phyloP scores from a whole-genome alignment of 2,888 invertebrate genomes.

The Orthosia cruda region DNA sequence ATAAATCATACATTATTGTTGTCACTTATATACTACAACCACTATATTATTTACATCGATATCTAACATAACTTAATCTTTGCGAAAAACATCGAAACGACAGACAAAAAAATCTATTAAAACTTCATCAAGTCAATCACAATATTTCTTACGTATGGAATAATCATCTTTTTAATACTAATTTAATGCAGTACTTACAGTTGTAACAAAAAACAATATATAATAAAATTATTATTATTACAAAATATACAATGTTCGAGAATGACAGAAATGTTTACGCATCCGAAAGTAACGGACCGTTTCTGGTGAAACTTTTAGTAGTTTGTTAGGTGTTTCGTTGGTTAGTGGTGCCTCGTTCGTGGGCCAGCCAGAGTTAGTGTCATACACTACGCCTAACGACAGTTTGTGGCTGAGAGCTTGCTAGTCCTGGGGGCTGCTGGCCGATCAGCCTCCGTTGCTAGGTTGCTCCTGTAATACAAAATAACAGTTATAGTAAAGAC shows the following conservation, averaged over 20 bases:
- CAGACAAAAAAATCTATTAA: slow-evolving; percentile 59
- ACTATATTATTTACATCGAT: slow-evolving; percentile 70
- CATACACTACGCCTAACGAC: slow-evolving; percentile 47
- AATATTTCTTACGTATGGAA: slow-evolving; percentile 81
- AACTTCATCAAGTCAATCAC: slow-evolving; percentile 71
- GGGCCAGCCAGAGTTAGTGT: slow-evolving; percentile 63
- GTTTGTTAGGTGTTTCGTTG: slow-evolving; percentile 50
- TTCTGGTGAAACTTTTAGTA: slow-evolving; percentile 64
- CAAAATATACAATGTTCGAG: slow-evolving; percentile 84
- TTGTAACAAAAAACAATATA: slow-evolving; percentile 63
- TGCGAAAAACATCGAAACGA: slow-evolving; percentile 63
- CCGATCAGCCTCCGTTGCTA: slow-evolving; percentile 87
- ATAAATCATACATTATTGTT: slow-evolving; percentile 73
- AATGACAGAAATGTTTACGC: slow-evolving; percentile 66
- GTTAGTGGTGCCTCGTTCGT: slow-evolving; percentile 56
- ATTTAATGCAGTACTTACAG: slow-evolving; percentile 77
- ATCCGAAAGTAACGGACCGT: slow-evolving; percentile 66
- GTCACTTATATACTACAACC: slow-evolving; percentile 67
- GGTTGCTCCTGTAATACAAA: slow-evolving; percentile 82
- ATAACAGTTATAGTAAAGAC: background rate
- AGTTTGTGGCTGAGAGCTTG: slow-evolving; percentile 38
- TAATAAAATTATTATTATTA: slow-evolving; percentile 77
- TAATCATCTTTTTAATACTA: slow-evolving; percentile 76
- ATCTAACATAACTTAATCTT: slow-evolving; percentile 69
- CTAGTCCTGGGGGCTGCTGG: slow-evolving; percentile 24